Conservation (phyloP, 2,797 vertebrate genomes). For the Salarias fasciatus region DNA sequence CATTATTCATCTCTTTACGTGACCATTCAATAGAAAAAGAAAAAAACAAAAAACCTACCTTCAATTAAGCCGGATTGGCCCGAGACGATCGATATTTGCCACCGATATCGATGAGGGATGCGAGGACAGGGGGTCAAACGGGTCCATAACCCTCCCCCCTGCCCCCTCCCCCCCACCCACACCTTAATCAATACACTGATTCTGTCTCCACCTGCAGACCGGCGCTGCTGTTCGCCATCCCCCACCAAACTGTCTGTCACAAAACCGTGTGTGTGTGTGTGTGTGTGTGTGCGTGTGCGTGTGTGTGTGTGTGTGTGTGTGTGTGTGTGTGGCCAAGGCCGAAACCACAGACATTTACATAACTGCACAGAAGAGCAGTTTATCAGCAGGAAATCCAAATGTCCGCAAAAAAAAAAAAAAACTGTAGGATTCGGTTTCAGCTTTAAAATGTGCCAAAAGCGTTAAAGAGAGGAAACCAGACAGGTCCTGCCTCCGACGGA, state of each 20-base stretch:
- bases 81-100: constrained; percentile 52
- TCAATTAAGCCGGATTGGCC: constrained; percentile 47
- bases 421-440: constrained; percentile 15
- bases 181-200: constrained; percentile 58
- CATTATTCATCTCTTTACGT: constrained; percentile 29
- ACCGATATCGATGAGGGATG: constrained; percentile 33
- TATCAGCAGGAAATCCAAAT: constrained; percentile 38
- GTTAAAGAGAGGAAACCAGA: constrained; percentile 27
- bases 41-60: background rate
- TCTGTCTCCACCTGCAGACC: constrained; percentile 41
- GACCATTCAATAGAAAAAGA: constrained; percentile 34
- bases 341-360: constrained; percentile 46
- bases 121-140: constrained; percentile 42
- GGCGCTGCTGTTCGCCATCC: constrained; percentile 8
- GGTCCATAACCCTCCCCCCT: constrained; percentile 47
- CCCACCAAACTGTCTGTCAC: background rate
- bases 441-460: constrained; percentile 40
- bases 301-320: no score
- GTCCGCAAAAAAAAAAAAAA: constrained; percentile 9
- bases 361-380: constrained; percentile 37
- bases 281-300: no score
- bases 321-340: background rate
- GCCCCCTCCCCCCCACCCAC: constrained; percentile 36
- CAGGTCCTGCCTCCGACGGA: constrained; percentile 14
- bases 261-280: constrained; percentile 1